Evolutionary conservation across 37 sponge, comb jelly and placozoan species (phyloP), one percentile per base, ranked within the genome.

Genomic region (Oopsacas minuta): DNA sequence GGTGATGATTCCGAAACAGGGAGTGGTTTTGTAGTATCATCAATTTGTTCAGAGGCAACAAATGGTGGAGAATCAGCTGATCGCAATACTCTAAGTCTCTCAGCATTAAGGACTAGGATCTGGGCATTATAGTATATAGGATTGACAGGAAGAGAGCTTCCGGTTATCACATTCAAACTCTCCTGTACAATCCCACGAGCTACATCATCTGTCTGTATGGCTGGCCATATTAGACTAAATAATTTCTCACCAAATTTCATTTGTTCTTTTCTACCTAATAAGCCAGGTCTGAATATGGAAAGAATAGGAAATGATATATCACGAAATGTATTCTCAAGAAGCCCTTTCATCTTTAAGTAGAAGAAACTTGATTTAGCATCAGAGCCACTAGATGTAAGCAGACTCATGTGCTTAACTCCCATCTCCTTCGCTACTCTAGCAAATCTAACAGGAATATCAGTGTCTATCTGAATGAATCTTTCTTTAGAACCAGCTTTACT

Each of bases 311-410:
- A 94, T 36, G 82, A 36, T 37, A 90, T 30, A 8, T 52, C 84
- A 39, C 52, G 84, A 23, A 89, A 85, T 0, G 84, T 42, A 1
- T 52, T 87, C 36, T 94, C 94, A 34, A 87, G 23, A 85, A 87
- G 83, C 17, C 92, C 94, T 53, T 94, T 94, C 0, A 91, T 89
- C 36, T 49, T 82, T 39, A 86, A 0, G 46, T 94, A 94, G 32
- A 92, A 89, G 23, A 92, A 88, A 89, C 85, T 87, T 82, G 93
- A 92, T 61, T 88, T 92, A 30, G 87, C 87, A 37, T 90, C 87
- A 53, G 92, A 81, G 30, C 89, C 88, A 10, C 23, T 1, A 0
- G 93, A 88, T 15, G 91, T 87, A 38, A 94, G 81, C 28, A 94
- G 15, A 85, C 92, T 92, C 81, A 84, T 86, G 81, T 92, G 92